Evolutionary conservation across 2,888 invertebrate genomes (phyloP), one percentile per base, ranked within the genome.

Genomic region (Lycia hirtaria): DNA sequence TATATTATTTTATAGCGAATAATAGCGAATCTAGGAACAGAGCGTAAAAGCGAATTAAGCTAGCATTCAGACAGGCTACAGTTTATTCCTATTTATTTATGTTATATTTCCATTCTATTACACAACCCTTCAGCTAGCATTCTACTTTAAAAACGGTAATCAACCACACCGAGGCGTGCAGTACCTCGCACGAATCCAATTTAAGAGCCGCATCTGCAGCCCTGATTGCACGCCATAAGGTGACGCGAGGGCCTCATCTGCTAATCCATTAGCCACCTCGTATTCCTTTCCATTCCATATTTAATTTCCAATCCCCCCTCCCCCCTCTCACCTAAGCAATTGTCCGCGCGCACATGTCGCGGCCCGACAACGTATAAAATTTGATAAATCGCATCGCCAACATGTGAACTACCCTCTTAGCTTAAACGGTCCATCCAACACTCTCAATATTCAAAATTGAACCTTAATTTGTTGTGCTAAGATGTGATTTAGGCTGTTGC

Each of bases 401-500:
- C 90, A 91, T 89, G 90, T 80, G 89, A 90, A 89, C 88, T 90
- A 89, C 91, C 91, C 91, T 90, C 89, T 88, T 83, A 83, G 85
- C 87, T 85, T 87, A 87, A 88, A 86, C 89, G 86, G 82, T 77
- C 76, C 81, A 76, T 69, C 53, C 60, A 35, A 51, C 24, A 10
- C 20, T 1, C 6, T 3, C 19, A 4, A 5, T 67, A 61, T 54
- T 19, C 62, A 14, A 84, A 74, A 71, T 48, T 63, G 47, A 61
- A 73, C 69, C 73, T 56, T 78, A 61, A 4, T 1, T 10, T 1
- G 22, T 3, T 0, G 1, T 0, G 10, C 4, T 66, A 74, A 51
- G 66, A 65, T 65, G 60, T 33, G 14, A 62, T 74, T 76, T 76
- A 30, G 57, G 41, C 35, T 53, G 57, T 20, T 41, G 5, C 24